phyloP scores from a whole-genome alignment of 2,113 vertebrate species.

The Lamprologus sp. region DNA sequence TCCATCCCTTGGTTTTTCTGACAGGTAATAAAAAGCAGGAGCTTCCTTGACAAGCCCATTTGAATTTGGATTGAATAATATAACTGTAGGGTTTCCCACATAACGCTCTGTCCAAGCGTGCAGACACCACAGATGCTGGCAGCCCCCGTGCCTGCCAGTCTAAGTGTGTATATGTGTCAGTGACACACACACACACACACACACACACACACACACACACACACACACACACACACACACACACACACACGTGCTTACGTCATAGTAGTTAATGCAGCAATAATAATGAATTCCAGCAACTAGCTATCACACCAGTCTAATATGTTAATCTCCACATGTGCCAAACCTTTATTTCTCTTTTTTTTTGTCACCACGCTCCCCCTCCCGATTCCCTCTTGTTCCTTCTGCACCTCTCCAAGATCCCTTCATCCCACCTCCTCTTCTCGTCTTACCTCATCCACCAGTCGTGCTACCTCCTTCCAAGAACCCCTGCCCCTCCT shows the following conservation, averaged over 20 bases:
- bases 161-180: not conserved
- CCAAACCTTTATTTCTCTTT: not conserved
- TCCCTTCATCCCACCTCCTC: constrained; percentile 29
- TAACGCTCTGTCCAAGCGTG: constrained; percentile 45
- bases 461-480: not conserved
- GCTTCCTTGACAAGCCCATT: constrained; percentile 64
- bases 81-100: constrained; percentile 49
- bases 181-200: not conserved
- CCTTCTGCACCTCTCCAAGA: not conserved
- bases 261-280: constrained; percentile 25
- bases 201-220: not conserved
- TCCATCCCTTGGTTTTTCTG: constrained; percentile 55
- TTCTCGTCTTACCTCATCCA: constrained; percentile 34
- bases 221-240: not conserved
- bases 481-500: not conserved
- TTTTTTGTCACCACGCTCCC: not conserved
- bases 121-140: constrained; percentile 15
- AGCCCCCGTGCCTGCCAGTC: constrained; percentile 4
- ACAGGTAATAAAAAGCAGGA: constrained; percentile 66
- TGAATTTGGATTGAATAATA: constrained; percentile 71
- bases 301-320: not conserved
- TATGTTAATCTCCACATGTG: constrained; percentile 1
- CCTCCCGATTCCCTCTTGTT: not conserved
- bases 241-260: not conserved
- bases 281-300: constrained; percentile 25